Conservation (phyloP, 2,888 invertebrate species). For the Cantharis flavilabris region DNA sequence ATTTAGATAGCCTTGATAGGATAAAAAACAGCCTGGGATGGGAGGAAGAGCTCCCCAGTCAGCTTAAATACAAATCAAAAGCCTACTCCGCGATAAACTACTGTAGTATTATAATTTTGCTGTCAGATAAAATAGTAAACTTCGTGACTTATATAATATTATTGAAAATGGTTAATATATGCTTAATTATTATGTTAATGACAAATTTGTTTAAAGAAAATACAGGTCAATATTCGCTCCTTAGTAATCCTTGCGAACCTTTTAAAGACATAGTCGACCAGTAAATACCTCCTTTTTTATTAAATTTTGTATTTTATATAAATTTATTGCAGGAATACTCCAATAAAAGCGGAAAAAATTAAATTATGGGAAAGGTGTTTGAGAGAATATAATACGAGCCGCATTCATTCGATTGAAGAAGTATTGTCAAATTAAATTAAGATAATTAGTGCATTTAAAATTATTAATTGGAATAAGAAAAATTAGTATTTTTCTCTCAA, state of each 20-base stretch:
- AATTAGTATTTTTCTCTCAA: too few relatives aligned
- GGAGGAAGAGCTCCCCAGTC: too few relatives aligned
- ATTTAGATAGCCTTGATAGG: too few relatives aligned
- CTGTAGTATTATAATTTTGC: background rate
- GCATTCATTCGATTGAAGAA: background rate
- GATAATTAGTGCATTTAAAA: too few relatives aligned
- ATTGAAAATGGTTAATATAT: background rate
- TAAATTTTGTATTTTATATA: background rate
- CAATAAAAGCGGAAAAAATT: background rate
- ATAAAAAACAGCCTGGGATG: too few relatives aligned
- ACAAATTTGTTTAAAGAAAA: background rate
- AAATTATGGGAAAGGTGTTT: background rate
- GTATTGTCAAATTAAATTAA: background rate
- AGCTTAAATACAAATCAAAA: too few relatives aligned
- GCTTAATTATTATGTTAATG: background rate
- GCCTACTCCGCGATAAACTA: too few relatives aligned
- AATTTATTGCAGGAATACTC: background rate
- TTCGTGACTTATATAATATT: background rate
- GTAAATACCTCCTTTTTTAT: background rate
- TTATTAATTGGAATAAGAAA: too few relatives aligned
- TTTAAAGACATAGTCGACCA: rapidly evolving
- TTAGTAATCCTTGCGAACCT: background rate
- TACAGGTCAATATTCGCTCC: background rate
- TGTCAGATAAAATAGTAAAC: background rate
- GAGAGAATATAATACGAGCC: background rate